phyloP scores from a whole-genome alignment of 2,888 invertebrate genomes.

The Hoplodrina blanda region DNA sequence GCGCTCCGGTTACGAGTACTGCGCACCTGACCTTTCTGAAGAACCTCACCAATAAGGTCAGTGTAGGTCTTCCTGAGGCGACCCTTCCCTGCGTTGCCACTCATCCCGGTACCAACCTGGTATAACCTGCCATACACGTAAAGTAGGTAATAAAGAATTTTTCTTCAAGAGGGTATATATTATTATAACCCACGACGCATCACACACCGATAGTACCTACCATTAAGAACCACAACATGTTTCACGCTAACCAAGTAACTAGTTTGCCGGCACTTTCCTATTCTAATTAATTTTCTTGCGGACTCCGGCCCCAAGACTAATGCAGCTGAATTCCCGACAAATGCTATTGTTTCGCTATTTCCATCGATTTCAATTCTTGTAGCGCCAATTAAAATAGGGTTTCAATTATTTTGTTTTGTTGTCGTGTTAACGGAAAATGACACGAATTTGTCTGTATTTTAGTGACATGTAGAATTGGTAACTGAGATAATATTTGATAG shows the following conservation, averaged over 20 bases:
- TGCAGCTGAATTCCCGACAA: slow-evolving; percentile 40
- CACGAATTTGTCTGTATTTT: slow-evolving; percentile 10
- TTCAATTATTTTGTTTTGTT: slow-evolving; percentile 39
- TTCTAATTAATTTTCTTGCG: slow-evolving; percentile 51
- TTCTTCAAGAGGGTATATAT: not conserved
- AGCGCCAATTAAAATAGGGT: slow-evolving; percentile 52
- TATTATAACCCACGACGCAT: not conserved
- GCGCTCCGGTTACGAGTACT: too few relatives aligned
- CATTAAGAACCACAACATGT: slow-evolving; percentile 31
- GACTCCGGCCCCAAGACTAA: slow-evolving; percentile 31
- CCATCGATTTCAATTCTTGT: slow-evolving; percentile 49
- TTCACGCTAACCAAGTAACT: slow-evolving; percentile 27
- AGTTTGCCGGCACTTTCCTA: slow-evolving; percentile 21
- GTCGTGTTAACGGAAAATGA: not conserved
- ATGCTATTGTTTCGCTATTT: slow-evolving; percentile 50
- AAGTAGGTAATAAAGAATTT: too few relatives aligned
- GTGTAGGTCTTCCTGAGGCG: too few relatives aligned
- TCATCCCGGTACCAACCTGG: too few relatives aligned
- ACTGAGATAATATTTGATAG: not conserved
- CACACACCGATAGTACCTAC: not conserved
- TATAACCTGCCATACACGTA: too few relatives aligned
- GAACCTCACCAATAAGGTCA: too few relatives aligned
- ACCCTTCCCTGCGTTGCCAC: too few relatives aligned
- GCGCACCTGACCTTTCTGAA: too few relatives aligned
- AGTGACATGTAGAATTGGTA: too few relatives aligned